phyloP scores from a whole-genome alignment of 2,797 vertebrate genomes.

The Tachyglossus aculeatus region DNA sequence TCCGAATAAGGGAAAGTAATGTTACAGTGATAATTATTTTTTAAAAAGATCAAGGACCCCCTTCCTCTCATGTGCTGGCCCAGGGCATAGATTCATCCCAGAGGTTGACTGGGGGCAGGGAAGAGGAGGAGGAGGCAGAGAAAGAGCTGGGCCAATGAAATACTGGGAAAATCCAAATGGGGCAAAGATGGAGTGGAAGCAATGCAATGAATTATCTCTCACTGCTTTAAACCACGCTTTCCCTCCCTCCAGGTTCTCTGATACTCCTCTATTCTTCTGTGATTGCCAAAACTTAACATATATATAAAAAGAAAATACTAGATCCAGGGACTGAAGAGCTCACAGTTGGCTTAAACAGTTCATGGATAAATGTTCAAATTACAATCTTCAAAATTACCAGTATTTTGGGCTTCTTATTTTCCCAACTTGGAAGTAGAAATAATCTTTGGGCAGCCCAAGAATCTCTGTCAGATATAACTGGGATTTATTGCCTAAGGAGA shows the following conservation, averaged over 20 bases:
- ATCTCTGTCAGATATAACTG: background rate
- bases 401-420: slow-evolving; percentile 1
- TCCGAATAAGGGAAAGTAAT: too few relatives aligned
- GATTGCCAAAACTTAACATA: background rate
- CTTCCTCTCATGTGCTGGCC: too few relatives aligned
- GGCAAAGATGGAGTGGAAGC: too few relatives aligned
- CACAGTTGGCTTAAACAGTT: slow-evolving; percentile 10
- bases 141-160: too few relatives aligned
- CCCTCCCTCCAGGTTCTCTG: background rate
- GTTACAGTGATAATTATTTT: too few relatives aligned
- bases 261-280: background rate
- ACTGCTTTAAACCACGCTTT: too few relatives aligned
- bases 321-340: background rate
- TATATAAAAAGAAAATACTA: background rate
- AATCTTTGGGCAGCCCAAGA: slow-evolving; percentile 1
- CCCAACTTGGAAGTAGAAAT: background rate
- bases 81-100: too few relatives aligned
- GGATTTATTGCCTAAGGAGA: background rate
- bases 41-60: too few relatives aligned
- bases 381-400: background rate
- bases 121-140: too few relatives aligned
- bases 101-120: too few relatives aligned
- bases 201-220: too few relatives aligned
- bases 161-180: too few relatives aligned
- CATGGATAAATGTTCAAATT: background rate